Conservation (phyloP, 1,140 invertebrate genomes). For the Rhopalosiphum padi region DNA sequence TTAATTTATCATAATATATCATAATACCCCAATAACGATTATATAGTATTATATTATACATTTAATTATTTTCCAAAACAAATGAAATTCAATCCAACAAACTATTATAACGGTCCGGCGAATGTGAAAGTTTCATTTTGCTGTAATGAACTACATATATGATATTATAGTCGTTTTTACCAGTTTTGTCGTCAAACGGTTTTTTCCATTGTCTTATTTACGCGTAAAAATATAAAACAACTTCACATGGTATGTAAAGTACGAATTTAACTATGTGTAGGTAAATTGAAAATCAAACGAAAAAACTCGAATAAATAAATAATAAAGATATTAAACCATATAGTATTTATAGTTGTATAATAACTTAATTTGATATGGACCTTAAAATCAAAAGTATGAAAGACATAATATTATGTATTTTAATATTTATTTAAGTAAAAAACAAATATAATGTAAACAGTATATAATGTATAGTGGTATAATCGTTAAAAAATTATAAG, state of each 20-base stretch:
- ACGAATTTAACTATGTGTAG: background rate
- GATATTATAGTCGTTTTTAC: constrained; percentile 24
- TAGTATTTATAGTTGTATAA: background rate
- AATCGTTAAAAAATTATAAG: background rate
- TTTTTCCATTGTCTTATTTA: constrained; percentile 22
- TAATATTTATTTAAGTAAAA: background rate
- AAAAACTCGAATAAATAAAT: background rate
- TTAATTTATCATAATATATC: background rate
- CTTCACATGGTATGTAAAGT: background rate
- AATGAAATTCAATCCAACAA: background rate
- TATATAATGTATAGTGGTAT: background rate
- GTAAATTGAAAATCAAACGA: background rate
- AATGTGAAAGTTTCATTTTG: constrained; percentile 52
- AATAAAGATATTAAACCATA: background rate
- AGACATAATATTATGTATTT: background rate
- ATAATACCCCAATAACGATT: background rate
- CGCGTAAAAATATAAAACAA: constrained; percentile 1
- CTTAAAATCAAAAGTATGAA: background rate
- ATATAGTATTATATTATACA: background rate
- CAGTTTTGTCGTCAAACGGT: constrained; percentile 26
- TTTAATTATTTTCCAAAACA: background rate
- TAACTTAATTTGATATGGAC: background rate
- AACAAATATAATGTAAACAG: background rate
- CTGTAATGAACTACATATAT: constrained; percentile 4
- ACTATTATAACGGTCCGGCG: background rate